Percentiles rank a stretch among this genome's conserved stretches.
phyloP scores from a whole-genome alignment of 2,797 vertebrate genomes.

The Antrozous pallidus region DNA sequence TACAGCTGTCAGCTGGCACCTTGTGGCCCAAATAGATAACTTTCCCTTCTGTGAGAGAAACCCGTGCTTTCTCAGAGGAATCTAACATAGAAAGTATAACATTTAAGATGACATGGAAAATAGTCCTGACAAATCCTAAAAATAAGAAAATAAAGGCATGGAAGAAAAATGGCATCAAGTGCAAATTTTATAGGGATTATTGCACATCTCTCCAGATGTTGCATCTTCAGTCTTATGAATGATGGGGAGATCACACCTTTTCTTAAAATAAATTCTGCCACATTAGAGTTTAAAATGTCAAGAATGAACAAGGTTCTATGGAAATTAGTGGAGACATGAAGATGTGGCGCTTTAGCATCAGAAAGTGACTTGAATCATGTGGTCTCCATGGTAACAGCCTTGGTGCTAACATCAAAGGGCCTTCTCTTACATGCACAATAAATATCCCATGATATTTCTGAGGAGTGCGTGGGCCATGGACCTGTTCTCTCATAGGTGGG shows the following conservation, averaged over 20 bases:
- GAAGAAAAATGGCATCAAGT: neutral
- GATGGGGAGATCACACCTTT: constrained; percentile 18
- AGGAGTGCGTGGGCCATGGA: neutral
- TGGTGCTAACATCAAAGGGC: constrained; percentile 65
- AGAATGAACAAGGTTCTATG: constrained; percentile 60
- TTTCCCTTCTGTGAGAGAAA: neutral
- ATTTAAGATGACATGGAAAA: constrained; percentile 14
- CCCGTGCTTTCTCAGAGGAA: neutral
- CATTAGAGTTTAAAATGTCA: constrained; percentile 61
- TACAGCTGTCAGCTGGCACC: neutral
- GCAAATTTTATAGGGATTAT: neutral
- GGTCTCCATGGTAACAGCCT: constrained; percentile 72
- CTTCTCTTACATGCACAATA: constrained; percentile 23
- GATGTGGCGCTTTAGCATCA: constrained; percentile 51
- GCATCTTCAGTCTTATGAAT: constrained; percentile 11
- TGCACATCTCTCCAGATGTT: constrained; percentile 6
- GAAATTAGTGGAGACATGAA: constrained; percentile 56
- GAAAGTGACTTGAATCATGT: constrained; percentile 67
- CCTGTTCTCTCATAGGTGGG: neutral
- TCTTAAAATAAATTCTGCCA: constrained; percentile 50
- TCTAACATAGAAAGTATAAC: constrained; percentile 23
- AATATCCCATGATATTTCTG: constrained; percentile 40
- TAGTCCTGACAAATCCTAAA: neutral
- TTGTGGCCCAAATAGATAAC: neutral
- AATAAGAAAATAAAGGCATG: neutral